Evolutionary conservation across 2,888 invertebrate species (phyloP), one percentile per base, ranked within the genome.

Genomic region (Camptogramma bilineatum): DNA sequence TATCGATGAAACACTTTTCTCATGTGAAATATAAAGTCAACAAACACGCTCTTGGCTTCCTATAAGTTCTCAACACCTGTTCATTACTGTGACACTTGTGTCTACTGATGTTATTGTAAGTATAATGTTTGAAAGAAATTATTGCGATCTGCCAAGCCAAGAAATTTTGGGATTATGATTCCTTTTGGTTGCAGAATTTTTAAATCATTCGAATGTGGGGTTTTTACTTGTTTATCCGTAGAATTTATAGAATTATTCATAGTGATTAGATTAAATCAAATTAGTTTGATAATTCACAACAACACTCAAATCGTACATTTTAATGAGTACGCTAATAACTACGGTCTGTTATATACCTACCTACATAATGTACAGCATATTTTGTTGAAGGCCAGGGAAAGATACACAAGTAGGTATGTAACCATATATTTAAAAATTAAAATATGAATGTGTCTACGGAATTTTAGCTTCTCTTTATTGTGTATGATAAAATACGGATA

Each of bases 361-460:
- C 34, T 64, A 62, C 58, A 62, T 65, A 66, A 67, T 53, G 16
- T 18, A 50, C 52, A 24, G 63, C 52, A 64, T 66, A 66, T 60
- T 59, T 71, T 10, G 46, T 48, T 62, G 65, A 69, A 69, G 65
- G 73, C 68, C 65, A 68, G 66, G 52, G 68, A 58, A 62, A 60
- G 1, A 65, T 56, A 64, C 10, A 39, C 48, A 56, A 61, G 39
- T 63, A 34, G 18, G 44, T 54, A 51, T 19, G 28, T 53, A 66
- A 62, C 50, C 65, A 46, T 48, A 51, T 58, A 9, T 51, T 62
- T 44, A 61, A 50, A 48, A 28, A 50, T 42, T 16, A 18, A 4
- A 51, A 28, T 17, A n/a, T 31, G 28, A 47, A 47, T 21, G 19
- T 21, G 19, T 21, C 16, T 24, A 16, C 4, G 21, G 7, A 17